A percentile compares a stretch with the other conserved stretches of the same genome.
phyloP scores from a whole-genome alignment of 1,140 invertebrate species.

The Ceratitis capitata region DNA sequence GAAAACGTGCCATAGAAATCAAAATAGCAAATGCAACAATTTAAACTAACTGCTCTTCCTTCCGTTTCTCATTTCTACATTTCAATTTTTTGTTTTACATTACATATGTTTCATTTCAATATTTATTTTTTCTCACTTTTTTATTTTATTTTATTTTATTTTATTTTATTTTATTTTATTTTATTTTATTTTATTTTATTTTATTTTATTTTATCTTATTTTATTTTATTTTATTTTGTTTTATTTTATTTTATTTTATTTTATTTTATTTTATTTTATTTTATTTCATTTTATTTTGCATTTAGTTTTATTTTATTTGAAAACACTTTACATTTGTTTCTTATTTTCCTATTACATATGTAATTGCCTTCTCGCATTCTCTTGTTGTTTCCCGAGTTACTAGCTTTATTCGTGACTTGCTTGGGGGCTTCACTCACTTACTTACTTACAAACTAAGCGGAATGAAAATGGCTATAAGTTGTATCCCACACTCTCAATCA shows the following conservation, averaged over 20 bases:
- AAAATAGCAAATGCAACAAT: neutral
- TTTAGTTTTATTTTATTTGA: neutral
- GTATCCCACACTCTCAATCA: neutral
- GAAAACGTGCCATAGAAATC: slow-evolving; percentile 1
- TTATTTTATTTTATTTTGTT: neutral
- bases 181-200: too few species aligned
- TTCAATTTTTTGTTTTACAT: neutral
- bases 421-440: neutral
- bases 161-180: neutral
- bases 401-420: neutral
- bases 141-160: neutral
- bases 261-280: neutral
- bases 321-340: too few species aligned
- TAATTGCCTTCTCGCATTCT: too few species aligned
- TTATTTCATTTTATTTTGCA: too few species aligned
- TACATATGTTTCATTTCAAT: neutral
- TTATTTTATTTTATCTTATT: neutral
- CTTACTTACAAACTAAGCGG: neutral
- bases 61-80: neutral
- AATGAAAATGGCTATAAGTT: neutral
- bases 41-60: too few species aligned
- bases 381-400: too few species aligned
- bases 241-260: neutral
- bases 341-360: too few species aligned
- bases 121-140: neutral